Base-by-base conservation (phyloP, 2,797 vertebrate genomes). In the Heteromormyrus szaboi region DNA sequence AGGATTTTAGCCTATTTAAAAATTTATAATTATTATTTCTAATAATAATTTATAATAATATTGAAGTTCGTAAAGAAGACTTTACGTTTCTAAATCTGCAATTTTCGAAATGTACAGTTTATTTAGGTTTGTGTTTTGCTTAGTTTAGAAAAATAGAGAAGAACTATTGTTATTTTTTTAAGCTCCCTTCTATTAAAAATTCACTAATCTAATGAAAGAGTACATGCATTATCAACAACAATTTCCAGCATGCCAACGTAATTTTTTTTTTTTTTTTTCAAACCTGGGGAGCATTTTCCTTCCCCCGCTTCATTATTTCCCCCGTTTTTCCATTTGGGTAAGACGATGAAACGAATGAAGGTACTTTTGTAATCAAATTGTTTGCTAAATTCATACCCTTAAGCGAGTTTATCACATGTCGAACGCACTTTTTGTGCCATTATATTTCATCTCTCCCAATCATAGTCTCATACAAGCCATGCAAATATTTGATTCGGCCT, bases 221-320 rank as follows among this genome's bases (percentile, higher is more conserved):
- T 79, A 79, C 72, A 79, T 44, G 72, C 72, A n/a, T 79, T 79
- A 79, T 79, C 72, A 79, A 79, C 72, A 79, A 41, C 72, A 79
- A 46, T 79, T 79, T 79, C 72, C 46, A 84, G 54, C 54, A 86
- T 59, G 54, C 29, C 46, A 51, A 7, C n/a, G 48, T 84, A 11
- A 51, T 84, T 84, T 84, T 48, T 81, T 65, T 0, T 25, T 25
- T 48, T 81, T 68, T 53, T 83, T 84, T 48, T 84, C 46, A 48
- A 84, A 79, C 72, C 72, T 79, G 37, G 14, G 72, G 72, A 79
- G 72, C 41, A 79, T 79, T 79, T 79, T 50, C 48, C 4, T 53
- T 53, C 65, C 51, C n/a, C 51, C 51, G 84, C 5, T 85, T 85
- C 51, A 85, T 85, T 85, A 54, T 37, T 54, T 86, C 41, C 48